Base-by-base conservation (phyloP, 2,888 invertebrate species). In the Criorhina ranunculi region DNA sequence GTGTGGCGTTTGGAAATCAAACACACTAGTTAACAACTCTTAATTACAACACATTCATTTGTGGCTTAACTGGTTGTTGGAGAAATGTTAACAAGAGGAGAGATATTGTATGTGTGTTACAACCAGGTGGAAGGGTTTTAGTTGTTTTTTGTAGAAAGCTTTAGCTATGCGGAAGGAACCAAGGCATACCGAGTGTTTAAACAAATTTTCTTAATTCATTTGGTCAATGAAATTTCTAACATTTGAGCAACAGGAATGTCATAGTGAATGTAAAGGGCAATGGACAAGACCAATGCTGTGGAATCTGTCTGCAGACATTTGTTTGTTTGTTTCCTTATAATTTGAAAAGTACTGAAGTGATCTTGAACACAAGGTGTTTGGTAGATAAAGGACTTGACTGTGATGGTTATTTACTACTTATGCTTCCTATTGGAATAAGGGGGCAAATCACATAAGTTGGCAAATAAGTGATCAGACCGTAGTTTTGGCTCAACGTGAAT, bases 1-100 rank as follows among this genome's bases (percentile, higher is more conserved):
- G 72, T 79, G 83, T 79, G 78, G 77, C 51, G 72, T 78, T 72
- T 66, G 59, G 70, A 60, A 66, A 77, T 70, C 66, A 53, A 60
- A 80, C 59, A 80, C 59, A 80, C 66, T 73, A 59, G 79, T 59
- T 66, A 66, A 73, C 67, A 46, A 73, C 53, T 60, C 24, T 62
- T 53, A 67, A 80, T 80, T 59, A 55, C 73, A 44, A 64, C 70
- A 64, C 70, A 57, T 44, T 69, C 53, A 78, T 70, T 29, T 46
- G 35, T 8, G 24, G 24, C 24, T 24, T 49, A 59, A 57, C 66
- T 59, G 76, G 57, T 66, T 66, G 46, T n/a, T 57, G 33, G 24
- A 33, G 44, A 55, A 24, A 17, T 44, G 53, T 12, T n/a, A n/a
- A 5, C 53, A 35, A 5, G 12, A 9, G n/a, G n/a, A n/a, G n/a